phyloP scores from a whole-genome alignment of 1,140 invertebrate species.

The Diuraphis noxia region DNA sequence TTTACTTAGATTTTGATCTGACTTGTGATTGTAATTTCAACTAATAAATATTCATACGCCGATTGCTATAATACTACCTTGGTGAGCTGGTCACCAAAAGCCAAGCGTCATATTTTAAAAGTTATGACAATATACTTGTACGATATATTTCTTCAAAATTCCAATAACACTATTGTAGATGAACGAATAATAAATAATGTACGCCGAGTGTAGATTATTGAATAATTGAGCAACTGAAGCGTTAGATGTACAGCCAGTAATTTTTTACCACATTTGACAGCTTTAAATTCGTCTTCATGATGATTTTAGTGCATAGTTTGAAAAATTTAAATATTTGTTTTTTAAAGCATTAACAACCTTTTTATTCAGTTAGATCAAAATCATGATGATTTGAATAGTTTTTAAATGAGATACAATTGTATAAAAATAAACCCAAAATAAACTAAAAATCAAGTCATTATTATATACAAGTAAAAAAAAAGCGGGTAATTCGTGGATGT shows the following conservation, averaged over 20 bases:
- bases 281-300: neutral
- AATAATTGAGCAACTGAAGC: no score
- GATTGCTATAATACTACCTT: neutral
- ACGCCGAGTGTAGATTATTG: neutral
- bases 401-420: neutral
- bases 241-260: neutral
- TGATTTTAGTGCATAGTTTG: neutral
- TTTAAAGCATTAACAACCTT: neutral
- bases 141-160: neutral
- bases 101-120: neutral
- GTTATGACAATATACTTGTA: neutral
- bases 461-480: neutral
- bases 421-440: neutral
- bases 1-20: neutral
- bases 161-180: neutral
- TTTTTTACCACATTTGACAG: no score
- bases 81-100: neutral
- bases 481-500: no score
- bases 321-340: neutral
- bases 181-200: neutral
- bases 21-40: neutral
- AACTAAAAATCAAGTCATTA: neutral
- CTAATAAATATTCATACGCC: neutral
- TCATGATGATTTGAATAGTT: neutral
- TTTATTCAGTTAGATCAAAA: neutral